Percentiles rank a stretch among this genome's conserved stretches.
These are phyloP conservation scores for Todiramphus saurophagus DNA, from an alignment of 2,113 vertebrate species.

Conservation along the genomic window DNA sequence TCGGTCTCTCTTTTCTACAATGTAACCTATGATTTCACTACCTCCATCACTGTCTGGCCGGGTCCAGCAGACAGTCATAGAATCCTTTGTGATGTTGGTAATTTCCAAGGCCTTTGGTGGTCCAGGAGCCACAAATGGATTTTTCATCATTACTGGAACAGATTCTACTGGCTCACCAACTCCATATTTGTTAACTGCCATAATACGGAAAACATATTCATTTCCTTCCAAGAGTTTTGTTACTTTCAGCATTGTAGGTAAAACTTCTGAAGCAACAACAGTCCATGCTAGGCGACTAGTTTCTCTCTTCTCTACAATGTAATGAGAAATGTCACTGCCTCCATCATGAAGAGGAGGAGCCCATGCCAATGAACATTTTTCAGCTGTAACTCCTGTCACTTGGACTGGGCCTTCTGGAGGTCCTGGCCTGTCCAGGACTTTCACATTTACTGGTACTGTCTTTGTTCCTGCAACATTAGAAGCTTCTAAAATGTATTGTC, in stretches of 20 bases:
- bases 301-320: constrained; percentile 95
- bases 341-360: constrained; percentile 89
- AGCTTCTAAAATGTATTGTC: constrained; percentile 87
- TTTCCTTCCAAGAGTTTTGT: constrained; percentile 97
- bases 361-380: constrained; percentile 92
- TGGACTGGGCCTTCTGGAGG: constrained; percentile 88
- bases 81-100: constrained; percentile 93
- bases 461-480: constrained; percentile 92
- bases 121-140: constrained; percentile 91
- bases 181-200: constrained; percentile 97
- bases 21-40: constrained; percentile 91
- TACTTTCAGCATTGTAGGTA: constrained; percentile 92
- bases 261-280: constrained; percentile 87
- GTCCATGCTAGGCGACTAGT: constrained; percentile 97
- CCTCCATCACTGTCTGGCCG: constrained; percentile 91
- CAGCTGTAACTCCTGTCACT: constrained; percentile 87
- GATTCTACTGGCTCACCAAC: constrained; percentile 94
- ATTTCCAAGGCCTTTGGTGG: constrained; percentile 89
- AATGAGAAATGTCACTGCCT: constrained; percentile 93
- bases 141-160: constrained; percentile 91
- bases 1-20: constrained; percentile 95
- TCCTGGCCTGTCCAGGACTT: constrained; percentile 91
- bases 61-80: constrained; percentile 97
- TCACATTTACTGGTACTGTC: constrained; percentile 87
- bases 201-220: constrained; percentile 95